Evolutionary conservation across 1,140 invertebrate genomes (phyloP).

Genomic region (Pinna nobilis): DNA sequence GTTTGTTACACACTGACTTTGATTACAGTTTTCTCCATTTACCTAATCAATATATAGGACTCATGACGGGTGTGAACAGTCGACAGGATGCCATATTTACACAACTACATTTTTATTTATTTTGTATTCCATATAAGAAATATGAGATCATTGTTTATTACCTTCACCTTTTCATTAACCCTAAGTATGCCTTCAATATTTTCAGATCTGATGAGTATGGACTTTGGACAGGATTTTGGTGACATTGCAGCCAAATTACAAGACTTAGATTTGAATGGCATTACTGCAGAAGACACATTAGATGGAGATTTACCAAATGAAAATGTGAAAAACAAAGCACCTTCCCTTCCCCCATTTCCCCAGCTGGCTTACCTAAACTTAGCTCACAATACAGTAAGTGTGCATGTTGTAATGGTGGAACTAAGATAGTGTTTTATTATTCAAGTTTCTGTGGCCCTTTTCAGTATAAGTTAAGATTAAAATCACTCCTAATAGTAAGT

Average conservation of each 20-base stretch:
- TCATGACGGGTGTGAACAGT: no score
- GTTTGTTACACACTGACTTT: no score
- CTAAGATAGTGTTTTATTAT: no score
- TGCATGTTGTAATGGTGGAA: no score
- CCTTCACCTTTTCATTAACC: background rate
- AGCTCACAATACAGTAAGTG: conserved; percentile 67
- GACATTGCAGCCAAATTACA: conserved; percentile 51
- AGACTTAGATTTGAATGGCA: conserved; percentile 43
- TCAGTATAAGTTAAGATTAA: no score
- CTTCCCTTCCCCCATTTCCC: conserved; percentile 62
- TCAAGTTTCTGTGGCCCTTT: no score
- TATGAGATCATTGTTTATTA: background rate
- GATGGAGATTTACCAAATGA: background rate
- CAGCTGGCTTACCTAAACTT: conserved; percentile 70
- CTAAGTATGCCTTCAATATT: conserved; percentile 4
- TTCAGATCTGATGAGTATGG: conserved; percentile 44
- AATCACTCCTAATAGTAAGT: no score
- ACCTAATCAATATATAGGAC: no score
- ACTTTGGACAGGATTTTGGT: conserved; percentile 45
- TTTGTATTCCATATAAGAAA: background rate
- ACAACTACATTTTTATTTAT: no score
- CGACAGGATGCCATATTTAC: no score
- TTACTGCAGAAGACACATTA: no score
- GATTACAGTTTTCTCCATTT: no score
- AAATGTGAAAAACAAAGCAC: conserved; percentile 6